A percentile compares a stretch with the other conserved stretches of the same genome.
phyloP scores from a whole-genome alignment of 2,888 invertebrate species.

The Heteropelma amictum region DNA sequence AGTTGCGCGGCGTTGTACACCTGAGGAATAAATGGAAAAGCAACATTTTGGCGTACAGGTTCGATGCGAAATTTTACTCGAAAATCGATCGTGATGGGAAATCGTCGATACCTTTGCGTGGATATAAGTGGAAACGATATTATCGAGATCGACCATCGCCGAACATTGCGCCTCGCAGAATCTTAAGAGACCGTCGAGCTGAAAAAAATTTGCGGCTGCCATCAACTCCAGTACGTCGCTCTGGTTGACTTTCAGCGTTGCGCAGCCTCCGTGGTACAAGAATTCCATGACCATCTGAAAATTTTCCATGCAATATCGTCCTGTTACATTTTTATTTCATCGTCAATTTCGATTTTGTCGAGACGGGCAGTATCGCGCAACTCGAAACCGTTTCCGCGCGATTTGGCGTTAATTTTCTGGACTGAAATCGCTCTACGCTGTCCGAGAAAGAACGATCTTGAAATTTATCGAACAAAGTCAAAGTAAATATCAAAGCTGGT shows the following conservation, averaged over 20 bases:
- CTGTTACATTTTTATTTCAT: no score
- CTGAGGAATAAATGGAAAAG: slow-evolving; percentile 78
- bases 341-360: background rate
- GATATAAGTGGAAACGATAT: slow-evolving; percentile 94
- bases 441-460: no score
- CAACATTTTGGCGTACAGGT: no score
- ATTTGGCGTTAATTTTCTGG: no score
- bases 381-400: background rate
- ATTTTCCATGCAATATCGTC: slow-evolving; percentile 23
- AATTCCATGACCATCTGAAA: slow-evolving; percentile 93
- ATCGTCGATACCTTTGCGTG: slow-evolving; percentile 96
- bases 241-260: slow-evolving; percentile 87
- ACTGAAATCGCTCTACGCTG: no score
- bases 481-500: no score
- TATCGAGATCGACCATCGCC: slow-evolving; percentile 90
- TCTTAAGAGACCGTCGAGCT: slow-evolving; percentile 89
- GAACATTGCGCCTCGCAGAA: slow-evolving; percentile 93
- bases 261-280: slow-evolving; percentile 93
- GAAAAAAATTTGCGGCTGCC: slow-evolving; percentile 95
- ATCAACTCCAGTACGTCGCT: slow-evolving; percentile 91
- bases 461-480: no score
- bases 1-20: slow-evolving; percentile 93
- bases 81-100: background rate
- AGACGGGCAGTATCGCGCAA: background rate
- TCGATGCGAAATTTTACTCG: background rate